Conservation (phyloP, 2,113 vertebrate species). For the Philantomba maxwellii region DNA sequence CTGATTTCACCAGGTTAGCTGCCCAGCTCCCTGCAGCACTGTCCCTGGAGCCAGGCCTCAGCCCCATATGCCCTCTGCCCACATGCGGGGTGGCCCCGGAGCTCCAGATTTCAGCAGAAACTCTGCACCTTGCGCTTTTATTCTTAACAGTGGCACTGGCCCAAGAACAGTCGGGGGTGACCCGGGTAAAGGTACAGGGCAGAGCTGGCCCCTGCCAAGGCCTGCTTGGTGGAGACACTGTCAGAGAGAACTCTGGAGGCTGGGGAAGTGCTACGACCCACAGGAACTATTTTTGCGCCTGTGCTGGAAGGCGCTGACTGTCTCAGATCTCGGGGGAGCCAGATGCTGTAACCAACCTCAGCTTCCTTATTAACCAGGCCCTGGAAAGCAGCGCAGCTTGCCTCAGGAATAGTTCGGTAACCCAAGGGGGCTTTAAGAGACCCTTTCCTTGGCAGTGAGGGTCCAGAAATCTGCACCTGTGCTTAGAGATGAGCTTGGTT, state of each 20-base stretch:
- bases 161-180: background rate
- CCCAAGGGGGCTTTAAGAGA: background rate
- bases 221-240: background rate
- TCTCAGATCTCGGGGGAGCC: background rate
- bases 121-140: slow-evolving; percentile 6
- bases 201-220: background rate
- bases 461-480: background rate
- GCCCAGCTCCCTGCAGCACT: slow-evolving; percentile 48
- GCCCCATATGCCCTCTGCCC: background rate
- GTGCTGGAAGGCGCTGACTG: background rate
- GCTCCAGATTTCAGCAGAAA: slow-evolving; percentile 9
- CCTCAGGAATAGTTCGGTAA: background rate
- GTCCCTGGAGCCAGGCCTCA: background rate
- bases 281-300: background rate
- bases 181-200: background rate
- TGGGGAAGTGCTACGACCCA: background rate
- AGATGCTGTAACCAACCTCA: background rate
- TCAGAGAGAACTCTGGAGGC: background rate
- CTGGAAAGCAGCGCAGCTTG: background rate
- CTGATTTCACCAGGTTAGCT: background rate
- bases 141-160: background rate
- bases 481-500: background rate
- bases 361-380: background rate
- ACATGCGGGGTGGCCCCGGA: background rate
- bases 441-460: background rate